Evolutionary conservation across 2,113 vertebrate genomes (phyloP), one percentile per base, ranked within the genome.

Genomic region (Hippoglossus stenolepis): DNA sequence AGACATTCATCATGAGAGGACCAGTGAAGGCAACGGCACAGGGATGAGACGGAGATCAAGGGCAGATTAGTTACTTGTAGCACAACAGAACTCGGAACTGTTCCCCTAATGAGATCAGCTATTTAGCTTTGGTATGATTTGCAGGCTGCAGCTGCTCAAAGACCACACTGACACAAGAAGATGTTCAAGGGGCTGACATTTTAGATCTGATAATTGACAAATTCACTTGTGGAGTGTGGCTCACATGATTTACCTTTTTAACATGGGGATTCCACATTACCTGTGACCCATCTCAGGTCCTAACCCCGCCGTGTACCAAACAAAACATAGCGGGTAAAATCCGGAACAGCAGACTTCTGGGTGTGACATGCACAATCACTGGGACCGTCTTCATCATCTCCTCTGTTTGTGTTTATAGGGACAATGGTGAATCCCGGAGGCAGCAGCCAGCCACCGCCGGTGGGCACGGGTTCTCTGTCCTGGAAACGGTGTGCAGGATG

Each of bases 401-500:
- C 4, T 23, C n/a, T 58, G 23, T 58, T 14, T 58, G n/a, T 57
- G 28, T 79, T 72, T 74, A 65, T 20, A 92, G 91, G 84, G 83
- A 96, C 95, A 79, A 98, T 98, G 97, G 97, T 99, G 95, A 99
- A 99, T 86, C 97, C 97, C 61, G 97, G 97, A 94, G 96, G 96
- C 94, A 97, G 95, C 93, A 94, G 95, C 73, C 97, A 98, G 95
- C 96, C 96, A 59, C 96, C 96, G 85, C 95, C 96, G 26, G 96
- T 96, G 85, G 96, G 97, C 79, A 94, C 96, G 57, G 96, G 97
- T 56, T 96, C 97, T 86, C 96, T 98, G 90, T 97, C 98, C 81
- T 98, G 98, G 98, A 99, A 99, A 91, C 95, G 97, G 83, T 97
- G 98, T 53, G 98, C 98, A 21, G 98, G 98, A 78, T 99, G 98